These are phyloP conservation scores for Ophion slaviceki DNA, from an alignment of 2,888 invertebrate species.

Conservation along the genomic window DNA sequence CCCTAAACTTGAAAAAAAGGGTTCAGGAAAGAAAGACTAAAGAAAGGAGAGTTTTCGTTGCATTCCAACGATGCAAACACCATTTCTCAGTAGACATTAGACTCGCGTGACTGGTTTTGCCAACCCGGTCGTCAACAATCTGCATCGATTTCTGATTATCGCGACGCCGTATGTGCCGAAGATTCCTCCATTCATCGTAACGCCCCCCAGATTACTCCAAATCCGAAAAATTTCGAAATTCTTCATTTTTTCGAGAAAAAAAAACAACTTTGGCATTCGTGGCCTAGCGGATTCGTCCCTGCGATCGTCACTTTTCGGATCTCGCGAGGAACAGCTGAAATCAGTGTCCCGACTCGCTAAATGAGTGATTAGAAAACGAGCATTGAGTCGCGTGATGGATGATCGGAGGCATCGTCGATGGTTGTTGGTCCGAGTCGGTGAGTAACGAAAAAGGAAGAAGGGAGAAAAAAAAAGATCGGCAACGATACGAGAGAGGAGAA, in stretches of 20 bases:
- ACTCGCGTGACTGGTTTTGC: no score
- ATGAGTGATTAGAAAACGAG: constrained; percentile 3
- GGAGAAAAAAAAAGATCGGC: not conserved
- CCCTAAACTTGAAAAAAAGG: no score
- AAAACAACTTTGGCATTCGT: not conserved
- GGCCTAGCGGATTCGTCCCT: not conserved
- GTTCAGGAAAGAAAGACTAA: no score
- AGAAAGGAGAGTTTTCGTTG: no score
- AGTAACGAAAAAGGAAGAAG: constrained; percentile 17
- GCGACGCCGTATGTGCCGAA: not conserved
- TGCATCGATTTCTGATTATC: not conserved
- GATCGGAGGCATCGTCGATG: constrained; percentile 22
- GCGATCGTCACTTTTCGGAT: not conserved
- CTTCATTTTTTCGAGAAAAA: not conserved
- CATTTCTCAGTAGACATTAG: no score
- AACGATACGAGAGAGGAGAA: constrained; percentile 34
- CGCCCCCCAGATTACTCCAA: no score
- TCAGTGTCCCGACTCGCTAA: not conserved
- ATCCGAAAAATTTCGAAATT: not conserved
- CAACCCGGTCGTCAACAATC: not conserved
- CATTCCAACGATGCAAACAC: no score
- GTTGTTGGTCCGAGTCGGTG: constrained; percentile 14
- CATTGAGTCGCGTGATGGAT: not conserved
- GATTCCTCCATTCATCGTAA: no score
- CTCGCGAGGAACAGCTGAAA: not conserved